Evolutionary conservation across 2,113 vertebrate genomes (phyloP), one percentile per base, ranked within the genome.

Genomic region (Zosterops hypoxanthus): DNA sequence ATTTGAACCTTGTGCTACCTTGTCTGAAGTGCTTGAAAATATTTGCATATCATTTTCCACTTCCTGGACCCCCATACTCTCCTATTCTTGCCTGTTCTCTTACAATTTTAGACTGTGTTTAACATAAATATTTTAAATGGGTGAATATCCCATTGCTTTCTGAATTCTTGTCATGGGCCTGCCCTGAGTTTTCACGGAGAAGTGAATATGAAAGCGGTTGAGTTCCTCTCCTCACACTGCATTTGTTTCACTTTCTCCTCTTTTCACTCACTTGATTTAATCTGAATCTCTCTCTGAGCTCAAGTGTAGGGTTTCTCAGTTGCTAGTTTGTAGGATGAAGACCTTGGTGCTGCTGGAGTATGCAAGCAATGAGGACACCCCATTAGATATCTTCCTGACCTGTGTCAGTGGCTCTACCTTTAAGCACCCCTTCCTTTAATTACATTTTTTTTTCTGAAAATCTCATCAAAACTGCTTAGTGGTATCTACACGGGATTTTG

Each of bases 151-250:
- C 80, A 83, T 80, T 94, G 46, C 33, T 85, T 90, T 96, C 77
- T 90, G 76, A 92, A 79, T 52, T 86, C 52, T 92, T 88, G 42
- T 56, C 63, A 36, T 78, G 60, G 76, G 82, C 47, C 83, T 93
- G 70, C 89, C 70, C 34, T 90, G 72, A 92, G 49, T 91, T 96
- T 95, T 97, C 92, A 98, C 80, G 91, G 97, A 98, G 98, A 98
- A 98, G 98, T 98, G 98, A 98, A 98, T 98, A 98, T 70, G 97
- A 98, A 98, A 98, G 97, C 97, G 84, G 86, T 97, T 86, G 93
- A 97, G 97, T 99, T 99, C 98, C 98, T 98, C 97, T 98, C 92
- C 24, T 47, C 42, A 59, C 3, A 3, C 25, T 64, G 69, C 56
- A 87, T 82, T 76, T 86, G 91, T 97, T 96, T 96, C 96, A 97